Conservation (phyloP, 2,113 vertebrate species). For the Leucosticte australis region DNA sequence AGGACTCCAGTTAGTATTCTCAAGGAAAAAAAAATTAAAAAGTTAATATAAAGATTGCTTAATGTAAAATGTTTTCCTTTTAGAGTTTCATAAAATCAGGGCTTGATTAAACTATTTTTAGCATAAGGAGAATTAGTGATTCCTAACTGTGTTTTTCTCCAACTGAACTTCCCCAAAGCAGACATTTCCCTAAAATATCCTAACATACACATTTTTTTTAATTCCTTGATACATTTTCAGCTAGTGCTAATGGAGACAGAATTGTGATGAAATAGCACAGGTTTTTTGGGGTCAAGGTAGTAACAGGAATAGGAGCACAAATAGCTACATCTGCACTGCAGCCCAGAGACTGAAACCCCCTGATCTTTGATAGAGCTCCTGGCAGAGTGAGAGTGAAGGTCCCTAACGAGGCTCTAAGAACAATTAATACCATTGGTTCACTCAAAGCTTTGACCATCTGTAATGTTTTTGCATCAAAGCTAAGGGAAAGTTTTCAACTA, state of each 20-base stretch:
- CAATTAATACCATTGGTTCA: not conserved
- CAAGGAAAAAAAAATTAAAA: not conserved
- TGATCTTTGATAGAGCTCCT: not conserved
- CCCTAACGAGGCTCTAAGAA: not conserved
- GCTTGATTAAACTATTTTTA: not conserved
- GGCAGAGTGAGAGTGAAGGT: not conserved
- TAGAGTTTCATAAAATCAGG: not conserved
- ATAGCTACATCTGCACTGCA: not conserved
- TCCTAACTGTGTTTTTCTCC: not conserved
- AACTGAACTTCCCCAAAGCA: not conserved
- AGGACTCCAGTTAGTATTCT: not conserved
- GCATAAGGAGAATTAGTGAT: not conserved
- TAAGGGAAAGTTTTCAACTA: not conserved
- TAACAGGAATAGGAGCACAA: not conserved
- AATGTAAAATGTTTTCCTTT: not conserved
- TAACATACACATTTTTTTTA: not conserved
- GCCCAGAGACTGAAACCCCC: not conserved
- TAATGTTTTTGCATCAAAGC: accelerated
- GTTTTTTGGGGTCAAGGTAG: not conserved
- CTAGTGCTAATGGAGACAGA: not conserved
- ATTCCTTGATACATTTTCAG: not conserved
- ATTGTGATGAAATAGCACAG: not conserved
- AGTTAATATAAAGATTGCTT: not conserved
- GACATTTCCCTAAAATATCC: not conserved
- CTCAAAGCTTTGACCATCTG: not conserved